Percentiles rank a stretch among this genome's conserved stretches.
Evolutionary conservation across 2,113 vertebrate species (phyloP).

Genomic region (Cnemophilus loriae): DNA sequence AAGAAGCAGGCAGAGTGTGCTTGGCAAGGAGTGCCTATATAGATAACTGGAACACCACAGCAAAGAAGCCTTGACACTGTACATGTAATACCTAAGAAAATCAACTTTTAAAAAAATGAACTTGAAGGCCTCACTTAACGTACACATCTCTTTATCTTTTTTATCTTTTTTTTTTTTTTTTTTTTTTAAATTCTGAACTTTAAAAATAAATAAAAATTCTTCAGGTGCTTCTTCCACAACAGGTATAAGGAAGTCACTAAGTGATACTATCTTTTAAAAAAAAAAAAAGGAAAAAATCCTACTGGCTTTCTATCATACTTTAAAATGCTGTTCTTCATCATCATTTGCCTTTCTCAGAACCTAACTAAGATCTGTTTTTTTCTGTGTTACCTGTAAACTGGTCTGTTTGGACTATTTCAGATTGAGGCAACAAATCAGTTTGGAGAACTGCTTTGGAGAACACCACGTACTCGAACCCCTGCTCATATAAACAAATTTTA

Average conservation of each 20-base stretch:
- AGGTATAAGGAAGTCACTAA: neutral
- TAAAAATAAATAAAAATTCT: neutral
- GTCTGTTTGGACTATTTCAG: neutral
- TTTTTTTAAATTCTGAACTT: neutral
- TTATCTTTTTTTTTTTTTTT: too few relatives aligned
- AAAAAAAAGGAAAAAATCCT: neutral
- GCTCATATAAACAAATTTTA: neutral
- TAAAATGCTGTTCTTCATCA: neutral
- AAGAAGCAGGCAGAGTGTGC: neutral
- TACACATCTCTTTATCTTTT: neutral
- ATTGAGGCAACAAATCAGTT: neutral
- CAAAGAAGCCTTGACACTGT: neutral
- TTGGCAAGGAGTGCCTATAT: neutral
- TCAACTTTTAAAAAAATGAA: neutral
- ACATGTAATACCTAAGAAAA: neutral
- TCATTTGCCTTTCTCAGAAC: neutral
- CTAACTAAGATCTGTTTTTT: neutral
- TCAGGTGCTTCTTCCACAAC: neutral
- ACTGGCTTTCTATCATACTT: neutral
- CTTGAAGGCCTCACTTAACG: neutral
- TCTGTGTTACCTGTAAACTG: neutral
- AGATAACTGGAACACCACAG: rapidly evolving
- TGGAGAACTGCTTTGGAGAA: neutral
- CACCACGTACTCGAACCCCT: neutral
- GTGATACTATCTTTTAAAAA: neutral